These are phyloP conservation scores for Lasioglossum lativentre DNA, from an alignment of 2,888 invertebrate genomes.

Conservation along the genomic window DNA sequence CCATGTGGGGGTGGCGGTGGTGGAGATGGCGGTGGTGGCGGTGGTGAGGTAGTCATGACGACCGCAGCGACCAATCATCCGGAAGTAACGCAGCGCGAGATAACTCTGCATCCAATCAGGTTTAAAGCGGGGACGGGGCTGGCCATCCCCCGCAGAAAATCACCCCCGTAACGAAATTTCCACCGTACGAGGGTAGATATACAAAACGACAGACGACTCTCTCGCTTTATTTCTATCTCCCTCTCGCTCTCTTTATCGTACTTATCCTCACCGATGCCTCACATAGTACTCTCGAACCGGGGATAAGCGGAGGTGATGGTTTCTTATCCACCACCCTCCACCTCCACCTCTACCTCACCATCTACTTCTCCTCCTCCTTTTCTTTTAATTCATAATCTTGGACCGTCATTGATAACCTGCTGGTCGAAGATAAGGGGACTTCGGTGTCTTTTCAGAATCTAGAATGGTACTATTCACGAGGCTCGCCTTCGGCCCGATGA, in stretches of 20 bases:
- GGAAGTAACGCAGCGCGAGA: conserved; percentile 84
- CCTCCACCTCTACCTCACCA: conserved; percentile 54
- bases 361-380: conserved; percentile 48
- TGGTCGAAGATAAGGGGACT: conserved; percentile 65
- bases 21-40: conserved; percentile 74
- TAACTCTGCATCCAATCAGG: conserved; percentile 85
- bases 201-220: conserved; percentile 75
- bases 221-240: conserved; percentile 20
- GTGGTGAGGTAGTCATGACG: conserved; percentile 83
- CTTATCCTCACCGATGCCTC: conserved; percentile 51
- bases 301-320: conserved; percentile 63
- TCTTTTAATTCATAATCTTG: conserved; percentile 71
- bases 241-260: conserved; percentile 22
- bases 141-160: conserved; percentile 76
- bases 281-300: conserved; percentile 46
- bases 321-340: conserved; percentile 55
- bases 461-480: neutral
- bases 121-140: conserved; percentile 81
- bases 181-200: conserved; percentile 78
- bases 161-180: conserved; percentile 78
- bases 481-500: neutral
- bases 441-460: conserved; percentile 42
- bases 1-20: conserved; percentile 71
- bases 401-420: conserved; percentile 68
- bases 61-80: conserved; percentile 85